A percentile compares a stretch with the other conserved stretches of the same genome.
Conservation (phyloP, 2,888 invertebrate genomes). For the Saturnia japonica region DNA sequence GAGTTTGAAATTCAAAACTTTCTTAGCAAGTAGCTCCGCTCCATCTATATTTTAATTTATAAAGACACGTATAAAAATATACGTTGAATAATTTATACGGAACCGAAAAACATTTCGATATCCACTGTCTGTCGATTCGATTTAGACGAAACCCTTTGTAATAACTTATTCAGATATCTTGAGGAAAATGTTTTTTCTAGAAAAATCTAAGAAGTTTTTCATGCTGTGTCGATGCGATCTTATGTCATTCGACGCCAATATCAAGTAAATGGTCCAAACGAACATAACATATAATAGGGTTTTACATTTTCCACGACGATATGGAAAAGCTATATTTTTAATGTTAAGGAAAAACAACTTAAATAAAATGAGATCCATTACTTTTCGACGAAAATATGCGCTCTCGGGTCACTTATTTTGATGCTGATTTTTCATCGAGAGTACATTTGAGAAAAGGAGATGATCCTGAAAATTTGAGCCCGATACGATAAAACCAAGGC, state of each 20-base stretch:
- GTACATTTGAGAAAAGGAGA: too few relatives aligned
- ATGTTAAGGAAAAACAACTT: not conserved
- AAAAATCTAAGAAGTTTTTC: not conserved
- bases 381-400: too few relatives aligned
- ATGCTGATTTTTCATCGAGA: too few relatives aligned
- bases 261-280: not conserved
- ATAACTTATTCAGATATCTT: not conserved
- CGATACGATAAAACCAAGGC: too few relatives aligned
- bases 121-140: not conserved
- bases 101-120: not conserved
- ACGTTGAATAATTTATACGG: not conserved
- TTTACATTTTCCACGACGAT: not conserved
- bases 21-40: too few relatives aligned
- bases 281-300: not conserved
- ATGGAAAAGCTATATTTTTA: not conserved
- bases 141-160: not conserved
- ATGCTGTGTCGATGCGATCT: not conserved
- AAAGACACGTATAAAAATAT: not conserved
- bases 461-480: too few relatives aligned
- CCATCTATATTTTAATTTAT: not conserved
- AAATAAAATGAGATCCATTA: too few relatives aligned
- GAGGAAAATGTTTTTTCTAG: slow-evolving; percentile 1
- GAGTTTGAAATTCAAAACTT: too few relatives aligned
- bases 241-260: not conserved
- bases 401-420: too few relatives aligned